Evolutionary conservation across 2,797 vertebrate species (phyloP).

Genomic region (Podarcis lilfordi): DNA sequence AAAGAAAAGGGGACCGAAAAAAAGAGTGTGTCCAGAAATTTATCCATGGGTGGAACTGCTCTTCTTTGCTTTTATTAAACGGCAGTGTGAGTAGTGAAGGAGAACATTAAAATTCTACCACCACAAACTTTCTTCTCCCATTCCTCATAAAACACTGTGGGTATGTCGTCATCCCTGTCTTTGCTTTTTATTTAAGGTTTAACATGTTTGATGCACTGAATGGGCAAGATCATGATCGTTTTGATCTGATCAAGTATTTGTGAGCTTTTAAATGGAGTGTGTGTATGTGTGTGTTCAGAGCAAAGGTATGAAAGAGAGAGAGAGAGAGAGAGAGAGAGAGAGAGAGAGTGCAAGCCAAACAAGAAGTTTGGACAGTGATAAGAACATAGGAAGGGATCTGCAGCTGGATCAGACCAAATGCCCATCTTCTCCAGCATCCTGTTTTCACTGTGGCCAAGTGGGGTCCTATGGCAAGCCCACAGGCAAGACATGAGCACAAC

Average conservation of each 20-base stretch:
- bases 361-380: too few species aligned
- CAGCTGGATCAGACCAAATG: too few species aligned
- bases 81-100: background rate
- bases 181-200: background rate
- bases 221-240: too few species aligned
- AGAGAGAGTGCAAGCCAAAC: too few species aligned
- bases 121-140: background rate
- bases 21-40: conserved; percentile 41
- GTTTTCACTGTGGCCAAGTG: too few species aligned
- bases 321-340: too few species aligned
- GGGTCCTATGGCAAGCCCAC: too few species aligned
- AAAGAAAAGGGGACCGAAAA: conserved; percentile 9
- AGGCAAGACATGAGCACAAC: too few species aligned
- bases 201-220: background rate
- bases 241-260: background rate
- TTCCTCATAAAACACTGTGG: background rate
- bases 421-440: too few species aligned
- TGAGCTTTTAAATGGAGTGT: background rate
- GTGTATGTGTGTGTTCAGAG: too few species aligned
- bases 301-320: too few species aligned
- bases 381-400: too few species aligned
- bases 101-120: background rate
- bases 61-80: conserved; percentile 41
- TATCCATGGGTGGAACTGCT: conserved; percentile 48
- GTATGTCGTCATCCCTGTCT: background rate